These are phyloP conservation scores for Sardina pilchardus DNA, from an alignment of 2,113 vertebrate genomes.

Conservation along the genomic window DNA sequence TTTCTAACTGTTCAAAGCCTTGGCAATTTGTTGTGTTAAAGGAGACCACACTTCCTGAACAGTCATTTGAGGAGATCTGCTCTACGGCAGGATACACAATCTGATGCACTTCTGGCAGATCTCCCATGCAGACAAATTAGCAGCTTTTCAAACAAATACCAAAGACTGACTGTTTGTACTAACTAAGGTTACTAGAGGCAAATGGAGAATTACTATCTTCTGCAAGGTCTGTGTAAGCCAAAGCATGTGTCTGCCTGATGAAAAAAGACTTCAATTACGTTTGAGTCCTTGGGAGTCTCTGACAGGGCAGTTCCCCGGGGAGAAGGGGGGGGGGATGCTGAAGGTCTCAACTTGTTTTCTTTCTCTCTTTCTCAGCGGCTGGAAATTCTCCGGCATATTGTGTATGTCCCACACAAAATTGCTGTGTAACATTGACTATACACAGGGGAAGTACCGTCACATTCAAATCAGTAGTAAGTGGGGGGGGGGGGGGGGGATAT, in stretches of 20 bases:
- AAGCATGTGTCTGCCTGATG: background rate
- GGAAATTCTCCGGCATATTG: background rate
- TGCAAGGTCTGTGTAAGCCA: background rate
- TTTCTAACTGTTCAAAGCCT: too few species aligned
- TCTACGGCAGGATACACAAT: background rate
- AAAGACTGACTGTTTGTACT: background rate
- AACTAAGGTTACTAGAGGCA: background rate
- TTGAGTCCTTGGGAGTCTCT: background rate
- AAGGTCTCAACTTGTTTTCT: background rate
- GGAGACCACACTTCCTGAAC: too few species aligned
- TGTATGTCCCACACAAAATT: background rate
- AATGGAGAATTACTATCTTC: background rate
- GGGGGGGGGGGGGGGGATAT: background rate
- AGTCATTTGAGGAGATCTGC: too few species aligned
- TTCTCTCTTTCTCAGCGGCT: background rate
- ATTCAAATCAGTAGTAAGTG: background rate
- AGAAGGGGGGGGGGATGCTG: background rate
- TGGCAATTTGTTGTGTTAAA: too few species aligned
- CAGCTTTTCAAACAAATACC: background rate
- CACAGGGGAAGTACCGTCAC: background rate
- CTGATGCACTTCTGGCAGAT: background rate
- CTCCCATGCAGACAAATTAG: background rate
- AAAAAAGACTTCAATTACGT: constrained; percentile 9
- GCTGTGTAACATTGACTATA: background rate
- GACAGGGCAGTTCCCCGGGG: too few species aligned